Conservation (phyloP, 2,797 vertebrate species). For the Discoglossus pictus region DNA sequence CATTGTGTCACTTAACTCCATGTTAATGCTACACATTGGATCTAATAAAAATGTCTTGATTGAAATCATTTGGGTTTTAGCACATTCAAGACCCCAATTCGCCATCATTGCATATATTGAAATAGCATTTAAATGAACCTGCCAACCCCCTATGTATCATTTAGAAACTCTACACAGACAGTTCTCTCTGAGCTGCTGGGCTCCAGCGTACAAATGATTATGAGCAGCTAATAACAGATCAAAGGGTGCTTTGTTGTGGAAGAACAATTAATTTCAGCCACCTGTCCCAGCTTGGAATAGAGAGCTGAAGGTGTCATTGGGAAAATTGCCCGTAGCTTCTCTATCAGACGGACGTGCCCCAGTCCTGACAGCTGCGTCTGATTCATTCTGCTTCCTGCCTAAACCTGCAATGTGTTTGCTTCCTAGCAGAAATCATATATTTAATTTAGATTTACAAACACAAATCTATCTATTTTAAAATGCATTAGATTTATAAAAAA, state of each 20-base stretch:
- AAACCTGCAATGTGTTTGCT: constrained; percentile 13
- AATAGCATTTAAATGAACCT: no score
- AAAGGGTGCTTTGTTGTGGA: constrained; percentile 11
- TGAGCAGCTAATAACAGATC: constrained; percentile 23
- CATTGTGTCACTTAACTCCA: no score
- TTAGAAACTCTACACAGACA: background rate
- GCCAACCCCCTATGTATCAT: background rate
- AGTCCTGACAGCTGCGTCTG: background rate
- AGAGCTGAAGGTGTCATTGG: constrained; percentile 15
- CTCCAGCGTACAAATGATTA: constrained; percentile 18
- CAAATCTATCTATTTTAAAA: no score
- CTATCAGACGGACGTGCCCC: background rate
- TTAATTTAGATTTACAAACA: no score
- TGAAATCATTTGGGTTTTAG: no score
- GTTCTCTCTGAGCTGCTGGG: background rate
- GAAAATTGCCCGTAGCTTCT: constrained; percentile 16
- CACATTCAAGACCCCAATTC: background rate
- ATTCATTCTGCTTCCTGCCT: background rate
- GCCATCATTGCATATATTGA: background rate
- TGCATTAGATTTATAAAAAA: no score
- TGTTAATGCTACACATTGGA: no score
- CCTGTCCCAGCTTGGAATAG: background rate
- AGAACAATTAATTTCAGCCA: constrained; percentile 17
- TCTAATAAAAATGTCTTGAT: no score
- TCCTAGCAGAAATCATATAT: no score